Conservation (phyloP, 2,113 vertebrate genomes). For the Microcebus tavaratra region DNA sequence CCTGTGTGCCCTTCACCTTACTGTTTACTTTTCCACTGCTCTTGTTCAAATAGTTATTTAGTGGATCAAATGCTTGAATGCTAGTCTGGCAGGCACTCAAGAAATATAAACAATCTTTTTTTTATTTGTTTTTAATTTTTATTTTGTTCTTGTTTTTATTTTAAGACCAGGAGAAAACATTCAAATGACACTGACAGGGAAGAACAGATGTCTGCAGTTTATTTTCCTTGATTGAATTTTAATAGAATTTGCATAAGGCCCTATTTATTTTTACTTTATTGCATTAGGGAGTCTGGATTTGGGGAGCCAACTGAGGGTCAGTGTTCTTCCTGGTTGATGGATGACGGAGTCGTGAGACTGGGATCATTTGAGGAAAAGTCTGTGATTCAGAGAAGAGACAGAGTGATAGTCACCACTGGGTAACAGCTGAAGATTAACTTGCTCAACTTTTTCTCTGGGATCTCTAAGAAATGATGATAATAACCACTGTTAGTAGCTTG, state of each 20-base stretch:
- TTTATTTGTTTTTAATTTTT: neutral
- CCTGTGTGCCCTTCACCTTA: constrained; percentile 68
- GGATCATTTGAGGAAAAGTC: constrained; percentile 28
- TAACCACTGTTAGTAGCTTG: neutral
- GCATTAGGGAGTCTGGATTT: constrained; percentile 73
- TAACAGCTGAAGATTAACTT: neutral
- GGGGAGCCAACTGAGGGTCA: constrained; percentile 27
- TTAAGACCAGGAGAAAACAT: constrained; percentile 72
- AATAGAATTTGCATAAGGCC: constrained; percentile 77
- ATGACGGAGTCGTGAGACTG: neutral
- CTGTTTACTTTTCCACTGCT: constrained; percentile 62
- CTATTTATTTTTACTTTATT: constrained; percentile 77
- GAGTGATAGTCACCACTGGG: neutral
- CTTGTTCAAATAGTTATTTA: constrained; percentile 71
- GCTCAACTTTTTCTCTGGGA: neutral
- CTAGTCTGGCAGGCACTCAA: constrained; percentile 69
- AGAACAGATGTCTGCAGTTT: constrained; percentile 81
- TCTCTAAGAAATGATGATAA: neutral
- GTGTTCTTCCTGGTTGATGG: constrained; percentile 32
- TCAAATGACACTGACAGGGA: constrained; percentile 60
- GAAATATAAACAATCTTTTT: constrained; percentile 49
- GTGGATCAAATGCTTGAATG: constrained; percentile 57
- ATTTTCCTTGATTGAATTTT: constrained; percentile 81
- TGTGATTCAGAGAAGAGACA: neutral
- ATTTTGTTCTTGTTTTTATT: constrained; percentile 70